Percentiles rank a stretch among this genome's conserved stretches.
phyloP scores from a whole-genome alignment of 2,113 vertebrate genomes.

The Formicarius rufipectus region DNA sequence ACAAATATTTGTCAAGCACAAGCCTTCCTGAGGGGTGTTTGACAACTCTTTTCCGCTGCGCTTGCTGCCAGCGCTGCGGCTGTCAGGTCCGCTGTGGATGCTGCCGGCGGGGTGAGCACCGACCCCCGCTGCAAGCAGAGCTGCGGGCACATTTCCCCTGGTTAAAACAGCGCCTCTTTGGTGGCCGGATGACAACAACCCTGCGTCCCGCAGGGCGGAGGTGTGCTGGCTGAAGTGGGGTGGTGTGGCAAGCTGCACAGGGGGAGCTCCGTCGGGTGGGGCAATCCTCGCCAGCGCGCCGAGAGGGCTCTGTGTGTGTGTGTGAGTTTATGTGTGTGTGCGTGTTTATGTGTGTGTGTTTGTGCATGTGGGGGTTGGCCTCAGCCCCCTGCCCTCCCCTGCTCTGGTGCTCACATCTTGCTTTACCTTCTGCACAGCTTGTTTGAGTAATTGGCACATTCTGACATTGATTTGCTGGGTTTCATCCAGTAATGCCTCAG shows the following conservation, averaged over 20 bases:
- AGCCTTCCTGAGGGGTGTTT: not conserved
- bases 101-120: accelerated
- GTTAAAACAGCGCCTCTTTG: accelerated
- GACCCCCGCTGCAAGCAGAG: not conserved
- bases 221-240: not conserved
- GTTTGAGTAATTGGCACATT: not conserved
- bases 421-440: not conserved
- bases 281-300: not conserved
- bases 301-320: not conserved
- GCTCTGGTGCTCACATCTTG: accelerated
- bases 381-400: not conserved
- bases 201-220: accelerated
- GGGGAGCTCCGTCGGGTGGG: not conserved
- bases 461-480: not conserved
- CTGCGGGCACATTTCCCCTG: accelerated
- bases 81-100: not conserved
- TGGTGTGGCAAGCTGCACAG: not conserved
- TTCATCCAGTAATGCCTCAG: not conserved
- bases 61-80: not conserved
- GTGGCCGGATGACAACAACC: accelerated
- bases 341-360: no score
- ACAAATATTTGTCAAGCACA: slow-evolving; percentile 7
- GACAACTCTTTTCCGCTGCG: not conserved
- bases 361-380: not conserved
- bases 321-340: no score